Percentiles rank a stretch among this genome's conserved stretches.
Evolutionary conservation across 1,140 invertebrate genomes (phyloP).

Genomic region (Rhyzopertha dominica): DNA sequence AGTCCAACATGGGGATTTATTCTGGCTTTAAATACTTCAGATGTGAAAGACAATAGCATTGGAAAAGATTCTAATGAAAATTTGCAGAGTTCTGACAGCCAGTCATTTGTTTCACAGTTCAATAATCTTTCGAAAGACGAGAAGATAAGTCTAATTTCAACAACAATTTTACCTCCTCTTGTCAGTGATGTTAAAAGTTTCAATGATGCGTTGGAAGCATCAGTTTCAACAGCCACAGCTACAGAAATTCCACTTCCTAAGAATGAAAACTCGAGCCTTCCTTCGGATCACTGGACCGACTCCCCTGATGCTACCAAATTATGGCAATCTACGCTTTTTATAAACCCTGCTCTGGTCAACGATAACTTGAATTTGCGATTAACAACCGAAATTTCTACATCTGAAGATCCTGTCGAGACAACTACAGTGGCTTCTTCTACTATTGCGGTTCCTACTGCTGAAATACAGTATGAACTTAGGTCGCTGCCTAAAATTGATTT

Average conservation of each 20-base stretch:
- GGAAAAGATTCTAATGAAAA: too few species aligned
- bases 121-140: slow-evolving; percentile 29
- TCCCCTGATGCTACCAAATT: slow-evolving; percentile 51
- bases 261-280: too few species aligned
- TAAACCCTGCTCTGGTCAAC: slow-evolving; percentile 67
- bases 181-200: too few species aligned
- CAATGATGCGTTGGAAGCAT: too few species aligned
- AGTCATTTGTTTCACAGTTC: slow-evolving; percentile 38
- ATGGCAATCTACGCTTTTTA: slow-evolving; percentile 61
- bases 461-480: slow-evolving; percentile 36
- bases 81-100: slow-evolving; percentile 36
- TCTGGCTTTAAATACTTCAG: slow-evolving; percentile 28
- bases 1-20: slow-evolving; percentile 38
- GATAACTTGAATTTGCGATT: slow-evolving; percentile 52
- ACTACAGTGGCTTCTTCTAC: slow-evolving; percentile 4
- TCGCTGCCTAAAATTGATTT: slow-evolving; percentile 32
- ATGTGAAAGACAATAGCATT: too few species aligned
- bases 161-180: too few species aligned
- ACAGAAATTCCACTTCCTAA: too few species aligned
- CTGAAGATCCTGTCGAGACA: slow-evolving; percentile 10
- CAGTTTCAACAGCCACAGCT: too few species aligned
- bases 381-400: slow-evolving; percentile 20
- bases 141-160: too few species aligned
- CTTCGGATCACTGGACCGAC: slow-evolving; percentile 51
- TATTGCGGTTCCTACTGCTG: slow-evolving; percentile 6